Evolutionary conservation across 2,888 invertebrate species (phyloP), one percentile per base, ranked within the genome.

Genomic region (Acronicta aceris): DNA sequence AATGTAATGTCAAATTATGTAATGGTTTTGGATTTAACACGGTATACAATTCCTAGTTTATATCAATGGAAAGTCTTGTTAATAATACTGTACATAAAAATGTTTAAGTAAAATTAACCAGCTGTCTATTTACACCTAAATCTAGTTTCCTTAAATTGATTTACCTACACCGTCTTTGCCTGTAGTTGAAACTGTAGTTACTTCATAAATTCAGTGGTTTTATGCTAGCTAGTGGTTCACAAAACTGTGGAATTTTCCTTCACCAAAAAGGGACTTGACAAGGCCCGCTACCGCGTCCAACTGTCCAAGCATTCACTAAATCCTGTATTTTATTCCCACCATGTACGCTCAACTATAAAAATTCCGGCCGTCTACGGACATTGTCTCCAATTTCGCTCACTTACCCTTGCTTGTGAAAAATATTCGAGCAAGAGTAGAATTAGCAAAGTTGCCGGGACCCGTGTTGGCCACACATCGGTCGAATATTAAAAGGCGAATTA

Each of bases 401-500:
- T 87, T 84, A 83, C 80, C 73, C 76, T 74, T 59, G 64, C 63
- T 68, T 80, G 80, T 86, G 84, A 88, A 89, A 90, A 90, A 90
- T 88, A 85, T 86, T 81, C 85, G 72, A 79, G 76, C 88, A 89
- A 89, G 87, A 89, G 64, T 62, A 41, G 77, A 73, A 77, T 76
- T 79, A 77, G 84, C 76, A 87, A 90, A 89, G 88, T 90, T 90
- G 72, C 78, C 74, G 78, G 75, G 83, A 82, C 79, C 81, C 81
- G 80, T 81, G 81, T 78, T 82, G 81, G 79, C 80, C 80, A 88
- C 84, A 89, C 89, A 89, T 87, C 83, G 87, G 65, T 81, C 86
- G 93, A 92, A 92, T 93, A 92, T 91, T 90, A 92, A 92, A 89
- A 89, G 86, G 83, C 82, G 82, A 89, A 90, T 91, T 91, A 89